A percentile compares a stretch with the other conserved stretches of the same genome.
Evolutionary conservation across 2,797 vertebrate genomes (phyloP).

Genomic region (Chelidonichthys spinosus): DNA sequence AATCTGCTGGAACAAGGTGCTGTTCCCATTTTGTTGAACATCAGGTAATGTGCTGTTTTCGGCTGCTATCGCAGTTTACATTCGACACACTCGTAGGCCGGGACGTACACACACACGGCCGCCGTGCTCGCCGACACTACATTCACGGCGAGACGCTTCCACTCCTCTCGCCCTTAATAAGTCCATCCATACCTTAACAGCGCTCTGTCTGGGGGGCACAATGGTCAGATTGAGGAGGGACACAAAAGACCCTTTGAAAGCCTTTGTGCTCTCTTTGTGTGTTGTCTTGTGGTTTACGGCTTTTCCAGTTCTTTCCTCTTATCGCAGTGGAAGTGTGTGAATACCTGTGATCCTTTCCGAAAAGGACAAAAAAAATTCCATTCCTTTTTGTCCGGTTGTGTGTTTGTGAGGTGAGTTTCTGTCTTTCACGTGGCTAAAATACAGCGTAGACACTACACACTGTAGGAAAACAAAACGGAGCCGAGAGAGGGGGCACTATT

Average conservation of each 20-base stretch:
- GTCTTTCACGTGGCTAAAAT: neutral
- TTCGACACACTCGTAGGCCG: constrained; percentile 43
- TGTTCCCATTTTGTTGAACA: constrained; percentile 61
- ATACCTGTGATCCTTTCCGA: constrained; percentile 47
- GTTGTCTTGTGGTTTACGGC: constrained; percentile 62
- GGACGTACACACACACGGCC: constrained; percentile 30
- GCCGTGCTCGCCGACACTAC: constrained; percentile 62
- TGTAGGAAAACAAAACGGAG: too few relatives aligned
- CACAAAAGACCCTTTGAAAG: constrained; percentile 79
- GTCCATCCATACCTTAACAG: constrained; percentile 79
- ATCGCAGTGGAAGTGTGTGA: constrained; percentile 61
- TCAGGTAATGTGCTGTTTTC: constrained; percentile 60
- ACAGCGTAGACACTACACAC: too few relatives aligned
- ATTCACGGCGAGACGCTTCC: constrained; percentile 66
- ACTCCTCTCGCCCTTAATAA: constrained; percentile 77
- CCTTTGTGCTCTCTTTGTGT: constrained; percentile 65
- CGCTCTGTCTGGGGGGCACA: constrained; percentile 77
- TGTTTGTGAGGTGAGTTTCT: constrained; percentile 17
- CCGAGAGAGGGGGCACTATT: too few relatives aligned
- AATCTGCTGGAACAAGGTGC: constrained; percentile 29
- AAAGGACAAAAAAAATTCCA: constrained; percentile 14
- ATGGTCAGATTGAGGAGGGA: constrained; percentile 78
- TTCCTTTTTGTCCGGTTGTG: constrained; percentile 31
- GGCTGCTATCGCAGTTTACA: constrained; percentile 42
- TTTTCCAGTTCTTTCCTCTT: constrained; percentile 58